Evolutionary conservation across 1,140 invertebrate species (phyloP).

Genomic region (Hypothenemus hampei): DNA sequence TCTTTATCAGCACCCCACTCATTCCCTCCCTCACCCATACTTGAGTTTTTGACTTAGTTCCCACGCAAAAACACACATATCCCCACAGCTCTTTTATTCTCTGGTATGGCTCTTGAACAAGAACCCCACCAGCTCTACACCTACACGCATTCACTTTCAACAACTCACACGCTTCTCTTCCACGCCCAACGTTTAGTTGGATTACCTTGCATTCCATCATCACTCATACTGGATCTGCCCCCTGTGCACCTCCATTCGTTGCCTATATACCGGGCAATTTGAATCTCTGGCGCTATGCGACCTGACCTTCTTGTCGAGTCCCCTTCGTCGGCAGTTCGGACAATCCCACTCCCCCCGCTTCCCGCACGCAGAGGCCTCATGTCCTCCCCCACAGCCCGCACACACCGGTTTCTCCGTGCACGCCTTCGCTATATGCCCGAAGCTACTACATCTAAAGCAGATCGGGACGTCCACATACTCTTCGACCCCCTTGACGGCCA

Average conservation of each 20-base stretch:
- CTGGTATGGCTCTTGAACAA: not conserved
- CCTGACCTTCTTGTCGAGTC: not conserved
- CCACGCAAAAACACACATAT: not conserved
- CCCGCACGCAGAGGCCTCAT: not conserved
- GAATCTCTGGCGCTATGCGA: not conserved
- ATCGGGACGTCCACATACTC: not conserved
- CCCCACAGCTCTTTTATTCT: not conserved
- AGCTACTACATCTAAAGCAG: too few relatives aligned
- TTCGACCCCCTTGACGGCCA: not conserved
- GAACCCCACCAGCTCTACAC: not conserved
- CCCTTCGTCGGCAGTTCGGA: not conserved
- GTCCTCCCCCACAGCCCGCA: not conserved
- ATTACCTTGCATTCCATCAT: not conserved
- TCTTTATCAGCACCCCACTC: not conserved
- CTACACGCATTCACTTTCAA: not conserved
- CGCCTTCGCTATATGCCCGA: not conserved
- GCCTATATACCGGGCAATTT: not conserved
- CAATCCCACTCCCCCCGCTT: not conserved
- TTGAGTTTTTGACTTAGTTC: not conserved
- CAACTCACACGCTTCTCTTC: not conserved
- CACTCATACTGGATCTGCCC: too few relatives aligned
- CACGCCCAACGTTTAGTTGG: not conserved
- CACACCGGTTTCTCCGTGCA: not conserved
- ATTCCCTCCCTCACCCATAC: not conserved
- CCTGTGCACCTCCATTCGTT: too few relatives aligned